Conservation (phyloP, 2,113 vertebrate genomes). For the Hoplias malabaricus region DNA sequence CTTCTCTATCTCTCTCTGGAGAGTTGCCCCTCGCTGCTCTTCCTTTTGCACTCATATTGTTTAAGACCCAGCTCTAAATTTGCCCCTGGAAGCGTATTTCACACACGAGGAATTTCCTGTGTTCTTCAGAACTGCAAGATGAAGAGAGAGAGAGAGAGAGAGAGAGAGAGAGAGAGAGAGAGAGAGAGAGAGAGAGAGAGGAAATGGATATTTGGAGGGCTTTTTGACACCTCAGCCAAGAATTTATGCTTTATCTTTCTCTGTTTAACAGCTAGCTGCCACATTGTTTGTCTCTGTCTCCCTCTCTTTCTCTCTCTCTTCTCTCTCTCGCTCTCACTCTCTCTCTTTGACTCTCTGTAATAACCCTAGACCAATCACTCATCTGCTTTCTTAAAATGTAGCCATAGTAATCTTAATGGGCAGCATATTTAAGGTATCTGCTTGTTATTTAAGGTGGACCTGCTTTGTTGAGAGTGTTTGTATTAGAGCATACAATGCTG, state of each 20-base stretch:
- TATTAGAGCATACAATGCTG: too few species aligned
- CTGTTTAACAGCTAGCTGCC: neutral
- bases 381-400: too few species aligned
- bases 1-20: slow-evolving; percentile 2
- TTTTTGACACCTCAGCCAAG: slow-evolving; percentile 35
- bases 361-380: too few species aligned
- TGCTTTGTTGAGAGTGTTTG: too few species aligned
- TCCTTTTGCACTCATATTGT: slow-evolving; percentile 39
- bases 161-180: slow-evolving; percentile 1
- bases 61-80: slow-evolving; percentile 43
- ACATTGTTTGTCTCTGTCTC: neutral
- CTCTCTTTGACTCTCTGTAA: too few species aligned
- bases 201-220: slow-evolving; percentile 22
- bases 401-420: too few species aligned
- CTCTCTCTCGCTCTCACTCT: too few species aligned
- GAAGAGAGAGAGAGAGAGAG: slow-evolving; percentile 4
- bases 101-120: slow-evolving; percentile 57
- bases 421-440: too few species aligned
- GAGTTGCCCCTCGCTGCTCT: slow-evolving; percentile 24
- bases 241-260: slow-evolving; percentile 13
- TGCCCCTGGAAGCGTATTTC: slow-evolving; percentile 55
- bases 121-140: slow-evolving; percentile 40
- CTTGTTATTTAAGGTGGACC: too few species aligned
- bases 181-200: neutral
- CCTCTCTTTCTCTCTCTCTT: neutral